A percentile compares a stretch with the other conserved stretches of the same genome.
Conservation (phyloP, 2,797 vertebrate genomes). For the Falco naumanni region DNA sequence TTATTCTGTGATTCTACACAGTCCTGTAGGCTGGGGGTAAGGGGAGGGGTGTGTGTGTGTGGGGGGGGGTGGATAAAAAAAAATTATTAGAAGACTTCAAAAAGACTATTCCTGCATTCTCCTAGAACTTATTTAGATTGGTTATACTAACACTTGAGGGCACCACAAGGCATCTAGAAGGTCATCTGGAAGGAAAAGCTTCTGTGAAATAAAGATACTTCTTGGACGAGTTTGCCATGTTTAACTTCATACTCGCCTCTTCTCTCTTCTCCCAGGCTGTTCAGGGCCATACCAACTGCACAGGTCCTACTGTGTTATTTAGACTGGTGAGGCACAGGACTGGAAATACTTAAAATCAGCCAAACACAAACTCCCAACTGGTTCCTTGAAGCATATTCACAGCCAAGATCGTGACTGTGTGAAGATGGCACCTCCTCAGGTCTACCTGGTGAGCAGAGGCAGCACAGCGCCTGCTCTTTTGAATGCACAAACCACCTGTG, state of each 20-base stretch:
- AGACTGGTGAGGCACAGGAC: background rate
- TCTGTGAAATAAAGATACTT: background rate
- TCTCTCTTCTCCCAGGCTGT: background rate
- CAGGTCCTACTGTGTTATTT: background rate
- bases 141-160: background rate
- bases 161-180: background rate
- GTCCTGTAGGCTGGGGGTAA: background rate
- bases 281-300: background rate
- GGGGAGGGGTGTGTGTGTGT: too few species aligned
- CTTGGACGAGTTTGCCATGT: background rate
- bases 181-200: background rate
- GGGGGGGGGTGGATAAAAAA: too few species aligned
- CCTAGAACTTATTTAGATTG: background rate
- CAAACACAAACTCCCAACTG: background rate
- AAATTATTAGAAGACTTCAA: background rate
- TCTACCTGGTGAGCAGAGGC: background rate
- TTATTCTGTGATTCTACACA: background rate
- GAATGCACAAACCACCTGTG: background rate
- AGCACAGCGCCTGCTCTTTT: background rate
- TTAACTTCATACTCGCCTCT: background rate
- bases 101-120: background rate
- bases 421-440: background rate
- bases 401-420: background rate
- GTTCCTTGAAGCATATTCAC: background rate
- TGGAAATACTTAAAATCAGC: background rate